These are phyloP conservation scores for Catocala nupta DNA, from an alignment of 2,888 invertebrate species.

Conservation along the genomic window DNA sequence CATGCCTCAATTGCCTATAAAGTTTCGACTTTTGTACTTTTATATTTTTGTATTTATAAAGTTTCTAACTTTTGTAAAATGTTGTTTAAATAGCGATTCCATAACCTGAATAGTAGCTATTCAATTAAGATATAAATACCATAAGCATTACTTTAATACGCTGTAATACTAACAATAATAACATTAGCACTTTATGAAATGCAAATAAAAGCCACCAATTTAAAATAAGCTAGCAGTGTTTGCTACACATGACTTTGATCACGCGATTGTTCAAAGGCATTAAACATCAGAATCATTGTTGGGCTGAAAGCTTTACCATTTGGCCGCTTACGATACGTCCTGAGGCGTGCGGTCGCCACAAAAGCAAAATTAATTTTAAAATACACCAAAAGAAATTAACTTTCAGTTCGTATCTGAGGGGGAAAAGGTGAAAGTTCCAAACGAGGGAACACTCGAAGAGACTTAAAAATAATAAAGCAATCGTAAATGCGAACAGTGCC, in stretches of 20 bases:
- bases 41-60: slow-evolving; percentile 26
- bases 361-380: slow-evolving; percentile 86
- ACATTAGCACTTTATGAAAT: too few species aligned
- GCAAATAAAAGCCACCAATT: too few species aligned
- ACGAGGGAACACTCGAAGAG: slow-evolving; percentile 76
- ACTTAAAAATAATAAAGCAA: slow-evolving; percentile 84
- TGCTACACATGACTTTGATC: slow-evolving; percentile 22
- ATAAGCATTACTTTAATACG: too few species aligned
- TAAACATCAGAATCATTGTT: slow-evolving; percentile 73
- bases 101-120: too few species aligned
- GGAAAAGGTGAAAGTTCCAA: slow-evolving; percentile 79
- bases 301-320: slow-evolving; percentile 77
- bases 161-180: too few species aligned
- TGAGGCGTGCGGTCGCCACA: slow-evolving; percentile 79
- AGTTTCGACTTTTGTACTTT: slow-evolving; percentile 42
- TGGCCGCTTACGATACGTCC: slow-evolving; percentile 77
- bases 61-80: slow-evolving; percentile 23
- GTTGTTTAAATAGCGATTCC: too few species aligned
- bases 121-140: too few species aligned
- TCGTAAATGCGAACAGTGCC: slow-evolving; percentile 60
- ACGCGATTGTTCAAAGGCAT: slow-evolving; percentile 62
- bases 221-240: slow-evolving; percentile 4
- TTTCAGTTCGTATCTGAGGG: slow-evolving; percentile 71
- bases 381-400: slow-evolving; percentile 87
- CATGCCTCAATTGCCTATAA: slow-evolving; percentile 58